A percentile compares a stretch with the other conserved stretches of the same genome.
Evolutionary conservation across 2,797 vertebrate species (phyloP).

Genomic region (Ispidina lecontei): DNA sequence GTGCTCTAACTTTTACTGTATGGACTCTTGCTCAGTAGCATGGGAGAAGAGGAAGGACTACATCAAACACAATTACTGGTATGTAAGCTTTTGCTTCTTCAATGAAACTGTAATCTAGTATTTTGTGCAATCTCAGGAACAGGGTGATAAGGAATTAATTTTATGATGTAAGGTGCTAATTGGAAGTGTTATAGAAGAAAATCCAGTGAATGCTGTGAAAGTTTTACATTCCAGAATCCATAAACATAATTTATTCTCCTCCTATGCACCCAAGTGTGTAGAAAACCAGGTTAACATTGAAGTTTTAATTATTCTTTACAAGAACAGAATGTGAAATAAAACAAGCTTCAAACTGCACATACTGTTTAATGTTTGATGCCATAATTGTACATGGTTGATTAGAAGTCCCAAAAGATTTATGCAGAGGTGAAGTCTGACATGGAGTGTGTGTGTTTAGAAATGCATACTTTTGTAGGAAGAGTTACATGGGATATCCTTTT

Average conservation of each 20-base stretch:
- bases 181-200: not conserved
- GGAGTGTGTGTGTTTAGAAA: not conserved
- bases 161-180: not conserved
- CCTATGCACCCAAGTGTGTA: not conserved
- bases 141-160: not conserved
- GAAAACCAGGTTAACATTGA: not conserved
- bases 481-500: not conserved
- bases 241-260: not conserved
- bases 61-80: constrained; percentile 71
- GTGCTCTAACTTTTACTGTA: constrained; percentile 67
- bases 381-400: not conserved
- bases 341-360: not conserved
- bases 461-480: not conserved
- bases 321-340: not conserved
- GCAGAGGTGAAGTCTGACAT: not conserved
- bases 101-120: not conserved
- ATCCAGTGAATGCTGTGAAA: not conserved
- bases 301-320: not conserved
- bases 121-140: not conserved
- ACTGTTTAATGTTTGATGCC: not conserved
- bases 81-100: constrained; percentile 7
- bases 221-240: not conserved
- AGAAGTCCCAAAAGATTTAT: not conserved
- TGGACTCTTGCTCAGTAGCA: constrained; percentile 76
- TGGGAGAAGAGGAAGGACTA: constrained; percentile 75